Conservation (phyloP, 2,797 vertebrate genomes). For the Acipenser ruthenus region DNA sequence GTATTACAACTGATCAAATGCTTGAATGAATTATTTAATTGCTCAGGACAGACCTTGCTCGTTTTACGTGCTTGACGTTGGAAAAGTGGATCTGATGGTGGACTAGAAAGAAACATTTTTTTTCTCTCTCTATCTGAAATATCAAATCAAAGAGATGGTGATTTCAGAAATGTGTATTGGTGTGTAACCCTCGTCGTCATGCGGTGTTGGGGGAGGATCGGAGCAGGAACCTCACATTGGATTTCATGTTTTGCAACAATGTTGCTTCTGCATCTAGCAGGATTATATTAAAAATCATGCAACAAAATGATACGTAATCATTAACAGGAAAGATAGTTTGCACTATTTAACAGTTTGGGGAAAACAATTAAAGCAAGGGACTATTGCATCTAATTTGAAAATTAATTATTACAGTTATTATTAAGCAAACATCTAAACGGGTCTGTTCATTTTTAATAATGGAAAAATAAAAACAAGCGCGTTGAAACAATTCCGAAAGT, state of each 20-base stretch:
- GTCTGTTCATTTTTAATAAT: background rate
- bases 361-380: background rate
- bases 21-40: slow-evolving; percentile 54
- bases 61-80: slow-evolving; percentile 36
- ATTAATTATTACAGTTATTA: slow-evolving; percentile 13
- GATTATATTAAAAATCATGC: slow-evolving; percentile 24
- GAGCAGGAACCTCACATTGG: slow-evolving; percentile 36
- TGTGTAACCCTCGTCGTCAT: slow-evolving; percentile 49
- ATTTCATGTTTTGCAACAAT: slow-evolving; percentile 32
- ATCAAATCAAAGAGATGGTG: slow-evolving; percentile 8
- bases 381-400: background rate
- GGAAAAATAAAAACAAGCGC: background rate
- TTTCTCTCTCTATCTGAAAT: too few relatives aligned
- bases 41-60: slow-evolving; percentile 31
- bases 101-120: slow-evolving; percentile 32
- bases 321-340: slow-evolving; percentile 15
- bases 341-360: slow-evolving; percentile 17
- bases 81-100: slow-evolving; percentile 37
- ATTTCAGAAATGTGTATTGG: slow-evolving; percentile 17
- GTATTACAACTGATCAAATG: slow-evolving; percentile 22
- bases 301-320: slow-evolving; percentile 7
- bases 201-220: slow-evolving; percentile 53
- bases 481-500: slow-evolving; percentile 1
- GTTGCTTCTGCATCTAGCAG: slow-evolving; percentile 23
- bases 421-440: background rate